Evolutionary conservation across 2,888 invertebrate genomes (phyloP).

Genomic region (Andrena flavipes): DNA sequence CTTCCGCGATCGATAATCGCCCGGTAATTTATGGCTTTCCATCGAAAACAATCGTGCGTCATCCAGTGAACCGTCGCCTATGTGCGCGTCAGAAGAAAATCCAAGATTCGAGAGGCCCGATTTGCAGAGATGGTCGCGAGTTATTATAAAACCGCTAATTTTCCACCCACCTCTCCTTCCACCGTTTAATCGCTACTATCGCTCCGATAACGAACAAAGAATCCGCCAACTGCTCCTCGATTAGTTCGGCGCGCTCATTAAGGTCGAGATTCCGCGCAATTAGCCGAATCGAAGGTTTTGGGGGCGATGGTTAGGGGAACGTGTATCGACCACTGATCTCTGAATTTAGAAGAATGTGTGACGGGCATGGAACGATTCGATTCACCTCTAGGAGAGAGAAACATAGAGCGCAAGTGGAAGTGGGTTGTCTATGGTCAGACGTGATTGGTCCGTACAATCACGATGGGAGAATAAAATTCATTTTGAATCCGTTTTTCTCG

Average conservation of each 20-base stretch:
- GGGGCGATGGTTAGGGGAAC: neutral
- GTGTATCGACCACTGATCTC: neutral
- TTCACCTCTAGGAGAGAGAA: neutral
- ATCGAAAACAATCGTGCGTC: conserved; percentile 24
- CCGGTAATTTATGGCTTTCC: conserved; percentile 26
- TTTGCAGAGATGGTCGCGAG: neutral
- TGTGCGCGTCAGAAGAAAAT: neutral
- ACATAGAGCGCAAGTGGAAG: neutral
- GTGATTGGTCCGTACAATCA: neutral
- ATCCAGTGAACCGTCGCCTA: neutral
- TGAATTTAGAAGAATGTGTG: neutral
- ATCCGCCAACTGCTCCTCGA: neutral
- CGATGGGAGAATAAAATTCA: neutral
- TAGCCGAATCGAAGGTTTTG: conserved; percentile 23
- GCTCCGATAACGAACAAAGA: conserved; percentile 10
- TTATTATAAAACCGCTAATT: conserved; percentile 27
- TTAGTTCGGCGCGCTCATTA: conserved; percentile 28
- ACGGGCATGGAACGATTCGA: neutral
- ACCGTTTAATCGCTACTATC: neutral
- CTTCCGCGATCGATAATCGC: conserved; percentile 46
- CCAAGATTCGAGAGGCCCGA: neutral
- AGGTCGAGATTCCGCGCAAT: conserved; percentile 22
- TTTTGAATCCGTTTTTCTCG: too few species aligned
- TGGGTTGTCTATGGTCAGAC: neutral
- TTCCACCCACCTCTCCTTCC: neutral